These are phyloP conservation scores for Pocillopora verrucosa DNA, from an alignment of 64 coral and sea anemone species.

Conservation along the genomic window DNA sequence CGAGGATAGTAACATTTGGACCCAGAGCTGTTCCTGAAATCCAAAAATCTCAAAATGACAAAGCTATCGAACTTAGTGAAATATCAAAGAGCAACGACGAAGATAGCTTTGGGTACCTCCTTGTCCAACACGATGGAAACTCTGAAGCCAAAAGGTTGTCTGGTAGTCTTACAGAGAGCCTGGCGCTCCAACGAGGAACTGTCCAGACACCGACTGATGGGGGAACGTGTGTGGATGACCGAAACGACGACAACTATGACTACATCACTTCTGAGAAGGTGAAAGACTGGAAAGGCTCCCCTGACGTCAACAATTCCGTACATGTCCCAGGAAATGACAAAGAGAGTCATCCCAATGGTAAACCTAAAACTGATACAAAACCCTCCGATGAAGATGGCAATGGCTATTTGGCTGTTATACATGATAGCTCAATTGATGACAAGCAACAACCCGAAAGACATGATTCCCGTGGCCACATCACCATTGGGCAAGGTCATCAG, in stretches of 20 bases:
- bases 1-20: not conserved
- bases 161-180: not conserved
- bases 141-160: not conserved
- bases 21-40: not conserved
- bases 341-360: not conserved
- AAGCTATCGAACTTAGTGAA: too few species aligned
- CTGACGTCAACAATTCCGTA: not conserved
- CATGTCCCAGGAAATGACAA: not conserved
- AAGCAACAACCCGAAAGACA: too few species aligned
- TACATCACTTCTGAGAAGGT: not conserved
- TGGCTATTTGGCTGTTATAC: not conserved
- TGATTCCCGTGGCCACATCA: not conserved
- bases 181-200: not conserved
- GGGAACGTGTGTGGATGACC: too few species aligned
- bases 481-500: not conserved
- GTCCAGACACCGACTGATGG: not conserved
- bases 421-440: too few species aligned
- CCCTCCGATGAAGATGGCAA: not conserved
- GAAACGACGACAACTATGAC: not conserved
- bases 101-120: not conserved
- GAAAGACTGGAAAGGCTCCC: not conserved
- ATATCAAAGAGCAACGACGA: not conserved
- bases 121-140: not conserved
- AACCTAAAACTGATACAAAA: not conserved
- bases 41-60: not conserved